A percentile compares a stretch with the other conserved stretches of the same genome.
Conservation (phyloP, 1,140 invertebrate species). For the Diploscapter pachys region DNA sequence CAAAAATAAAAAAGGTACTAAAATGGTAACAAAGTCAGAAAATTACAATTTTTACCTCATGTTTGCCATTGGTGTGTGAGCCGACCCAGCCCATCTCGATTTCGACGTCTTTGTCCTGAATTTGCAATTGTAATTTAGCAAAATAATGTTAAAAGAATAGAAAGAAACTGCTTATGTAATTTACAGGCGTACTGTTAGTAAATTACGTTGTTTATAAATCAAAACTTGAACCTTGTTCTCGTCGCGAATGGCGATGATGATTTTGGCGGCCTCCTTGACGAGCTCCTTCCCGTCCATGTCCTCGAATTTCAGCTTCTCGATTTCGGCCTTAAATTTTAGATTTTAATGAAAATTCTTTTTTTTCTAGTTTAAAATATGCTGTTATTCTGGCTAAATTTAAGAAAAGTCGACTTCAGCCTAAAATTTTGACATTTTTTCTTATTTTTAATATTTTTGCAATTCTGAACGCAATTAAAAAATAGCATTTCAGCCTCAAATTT, state of each 20-base stretch:
- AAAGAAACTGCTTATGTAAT: no score
- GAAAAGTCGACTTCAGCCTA: no score
- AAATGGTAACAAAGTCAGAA: slow-evolving; percentile 2
- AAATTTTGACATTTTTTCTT: no score
- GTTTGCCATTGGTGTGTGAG: slow-evolving; percentile 59
- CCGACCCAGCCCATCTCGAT: slow-evolving; percentile 95
- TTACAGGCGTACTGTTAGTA: neutral
- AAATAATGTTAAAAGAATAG: no score
- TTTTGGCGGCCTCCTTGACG: slow-evolving; percentile 57
- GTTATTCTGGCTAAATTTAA: no score
- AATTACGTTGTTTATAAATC: neutral
- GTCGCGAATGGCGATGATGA: slow-evolving; percentile 75
- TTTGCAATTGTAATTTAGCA: no score
- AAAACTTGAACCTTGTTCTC: slow-evolving; percentile 72
- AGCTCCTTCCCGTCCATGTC: slow-evolving; percentile 46
- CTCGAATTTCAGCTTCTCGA: slow-evolving; percentile 83
- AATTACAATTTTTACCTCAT: slow-evolving; percentile 31
- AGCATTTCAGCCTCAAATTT: no score
- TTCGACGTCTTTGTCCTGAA: slow-evolving; percentile 87
- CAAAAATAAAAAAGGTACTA: slow-evolving; percentile 17
- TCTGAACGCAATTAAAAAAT: no score
- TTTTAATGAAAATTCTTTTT: neutral
- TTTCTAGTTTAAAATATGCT: neutral
- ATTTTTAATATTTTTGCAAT: no score
- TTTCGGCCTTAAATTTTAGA: slow-evolving; percentile 72